A percentile compares a stretch with the other conserved stretches of the same genome.
Conservation (phyloP, 2,888 invertebrate species). For the Epistrophe eligans region DNA sequence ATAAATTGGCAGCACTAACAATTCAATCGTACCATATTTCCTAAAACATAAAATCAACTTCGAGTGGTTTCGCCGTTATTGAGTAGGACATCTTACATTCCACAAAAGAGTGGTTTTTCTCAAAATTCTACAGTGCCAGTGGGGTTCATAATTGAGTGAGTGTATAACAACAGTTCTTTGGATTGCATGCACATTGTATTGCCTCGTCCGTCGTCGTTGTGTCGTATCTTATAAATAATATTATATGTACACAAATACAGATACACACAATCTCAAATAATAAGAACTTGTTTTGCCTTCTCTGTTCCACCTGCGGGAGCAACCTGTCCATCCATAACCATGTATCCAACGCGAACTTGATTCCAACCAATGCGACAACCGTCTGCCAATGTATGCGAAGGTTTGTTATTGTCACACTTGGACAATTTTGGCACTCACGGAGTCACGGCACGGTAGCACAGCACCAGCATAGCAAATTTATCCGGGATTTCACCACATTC, state of each 20-base stretch:
- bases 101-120: constrained; percentile 34
- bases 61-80: constrained; percentile 14
- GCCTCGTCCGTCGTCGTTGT: not conserved
- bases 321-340: constrained; percentile 51
- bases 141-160: not conserved
- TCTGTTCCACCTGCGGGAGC: constrained; percentile 66
- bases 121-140: not conserved
- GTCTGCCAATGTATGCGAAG: constrained; percentile 49
- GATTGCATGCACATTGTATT: not conserved
- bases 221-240: not conserved
- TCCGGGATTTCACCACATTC: constrained; percentile 46
- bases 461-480: constrained; percentile 4
- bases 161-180: not conserved
- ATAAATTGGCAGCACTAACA: constrained; percentile 36
- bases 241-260: not conserved
- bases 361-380: constrained; percentile 65
- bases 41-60: not conserved
- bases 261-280: constrained; percentile 43
- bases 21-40: not conserved
- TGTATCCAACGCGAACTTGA: constrained; percentile 61
- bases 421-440: constrained; percentile 33
- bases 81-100: constrained; percentile 52
- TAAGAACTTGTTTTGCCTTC: constrained; percentile 57
- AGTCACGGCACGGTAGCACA: too few relatives aligned
- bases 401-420: constrained; percentile 68